A percentile compares a stretch with the other conserved stretches of the same genome.
Conservation (phyloP, 2,113 vertebrate genomes). For the Arenaria interpres region DNA sequence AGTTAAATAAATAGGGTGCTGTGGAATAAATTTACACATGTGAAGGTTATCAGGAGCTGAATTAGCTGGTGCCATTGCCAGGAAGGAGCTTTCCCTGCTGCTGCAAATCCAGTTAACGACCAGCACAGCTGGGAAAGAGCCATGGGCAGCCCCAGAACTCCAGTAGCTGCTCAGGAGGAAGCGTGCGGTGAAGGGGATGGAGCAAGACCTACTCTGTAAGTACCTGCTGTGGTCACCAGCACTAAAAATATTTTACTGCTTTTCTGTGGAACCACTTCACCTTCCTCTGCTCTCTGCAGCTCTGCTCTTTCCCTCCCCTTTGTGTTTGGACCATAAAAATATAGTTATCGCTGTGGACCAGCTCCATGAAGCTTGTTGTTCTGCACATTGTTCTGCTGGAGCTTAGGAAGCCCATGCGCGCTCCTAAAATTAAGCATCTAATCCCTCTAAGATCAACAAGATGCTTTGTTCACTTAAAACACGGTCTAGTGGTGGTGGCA, state of each 20-base stretch:
- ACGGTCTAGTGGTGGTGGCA: not conserved
- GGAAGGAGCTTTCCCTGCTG: not conserved
- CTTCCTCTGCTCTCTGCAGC: not conserved
- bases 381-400: not conserved
- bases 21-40: not conserved
- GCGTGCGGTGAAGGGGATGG: rapidly evolving
- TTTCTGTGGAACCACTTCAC: rapidly evolving
- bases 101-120: not conserved
- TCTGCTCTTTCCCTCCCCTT: not conserved
- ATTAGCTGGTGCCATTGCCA: not conserved
- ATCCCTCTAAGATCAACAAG: rapidly evolving
- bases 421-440: not conserved
- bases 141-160: rapidly evolving
- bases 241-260: not conserved
- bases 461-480: rapidly evolving
- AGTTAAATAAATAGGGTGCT: not conserved
- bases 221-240: not conserved
- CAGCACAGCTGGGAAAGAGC: too few relatives aligned
- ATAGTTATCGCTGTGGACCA: not conserved
- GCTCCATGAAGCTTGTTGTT: not conserved
- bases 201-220: not conserved
- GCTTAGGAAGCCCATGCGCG: rapidly evolving
- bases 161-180: rapidly evolving
- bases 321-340: not conserved
- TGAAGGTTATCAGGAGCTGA: not conserved